Evolutionary conservation across 1,140 invertebrate genomes (phyloP), one percentile per base, ranked within the genome.

Genomic region (Subanguina moxae): DNA sequence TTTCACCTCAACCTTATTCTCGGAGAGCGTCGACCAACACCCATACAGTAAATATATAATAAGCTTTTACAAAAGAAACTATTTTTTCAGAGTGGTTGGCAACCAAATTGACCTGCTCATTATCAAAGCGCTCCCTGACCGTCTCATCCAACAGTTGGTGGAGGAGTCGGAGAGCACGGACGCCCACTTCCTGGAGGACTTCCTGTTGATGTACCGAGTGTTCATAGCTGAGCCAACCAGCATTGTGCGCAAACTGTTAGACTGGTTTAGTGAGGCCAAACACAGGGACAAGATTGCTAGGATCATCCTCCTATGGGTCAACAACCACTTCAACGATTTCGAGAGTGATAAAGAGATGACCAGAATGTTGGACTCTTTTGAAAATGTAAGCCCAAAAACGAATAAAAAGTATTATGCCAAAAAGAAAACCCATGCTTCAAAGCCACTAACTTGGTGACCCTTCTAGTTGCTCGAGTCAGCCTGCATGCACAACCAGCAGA

Each of bases 291-390:
- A 83, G 76, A 85, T 97, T 0, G 94, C 94, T 0, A 86, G 94
- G 65, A 93, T 98, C 0, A 90, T 98, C 0, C 85, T 97, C 1
- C 80, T 97, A 0, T 99, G 95, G 95, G 94, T 97, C 0, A 97
- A 97, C 83, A 97, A 97, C 84, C 94, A 98, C 85, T 98, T 97
- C 81, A 96, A 93, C 27, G 95, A 98, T 83, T 99, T 98, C 85
- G 95, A 99, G 38, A 93, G 89, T 7, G 90, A 94, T 85, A 89
- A 91, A 30, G 88, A 89, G 42, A 94, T 98, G 92, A 94, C 94
- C 88, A 91, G 93, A 73, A 94, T 96, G 82, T 84, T 98, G 56
- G 93, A 97, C 83, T 88, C 88, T 61, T 97, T 97, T 86, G 93
- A 97, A 85, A 69, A 78, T 19, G 68, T 77, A 43, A 30, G 28